These are phyloP conservation scores for Glaucopsyche alexis DNA, from an alignment of 2,888 invertebrate species.

Conservation along the genomic window DNA sequence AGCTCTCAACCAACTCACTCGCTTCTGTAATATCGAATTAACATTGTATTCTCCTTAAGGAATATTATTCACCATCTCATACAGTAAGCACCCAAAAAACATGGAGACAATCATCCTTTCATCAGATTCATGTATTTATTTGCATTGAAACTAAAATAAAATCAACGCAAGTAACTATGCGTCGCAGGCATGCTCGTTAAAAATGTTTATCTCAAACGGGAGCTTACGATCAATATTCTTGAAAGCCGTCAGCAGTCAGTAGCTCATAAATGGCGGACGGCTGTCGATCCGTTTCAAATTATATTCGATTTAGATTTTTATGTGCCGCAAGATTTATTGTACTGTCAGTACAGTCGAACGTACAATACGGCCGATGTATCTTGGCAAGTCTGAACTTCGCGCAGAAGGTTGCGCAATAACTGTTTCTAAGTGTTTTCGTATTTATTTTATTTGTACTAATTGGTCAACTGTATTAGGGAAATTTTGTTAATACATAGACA, in stretches of 20 bases:
- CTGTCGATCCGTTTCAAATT: constrained; percentile 7
- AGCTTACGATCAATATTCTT: constrained; percentile 9
- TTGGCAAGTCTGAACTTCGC: too few relatives aligned
- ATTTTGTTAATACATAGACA: too few relatives aligned
- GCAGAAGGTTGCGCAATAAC: too few relatives aligned
- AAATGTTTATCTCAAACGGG: constrained; percentile 1
- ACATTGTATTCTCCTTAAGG: too few relatives aligned
- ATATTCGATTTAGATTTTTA: constrained; percentile 16
- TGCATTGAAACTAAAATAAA: background rate
- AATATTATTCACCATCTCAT: background rate
- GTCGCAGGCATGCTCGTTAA: constrained; percentile 2
- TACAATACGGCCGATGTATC: too few relatives aligned
- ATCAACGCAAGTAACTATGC: background rate
- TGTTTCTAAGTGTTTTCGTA: too few relatives aligned
- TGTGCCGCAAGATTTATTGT: constrained; percentile 7
- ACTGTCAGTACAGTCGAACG: background rate
- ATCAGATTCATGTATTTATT: background rate
- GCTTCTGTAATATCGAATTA: too few relatives aligned
- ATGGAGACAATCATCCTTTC: background rate
- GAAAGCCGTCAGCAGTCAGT: background rate
- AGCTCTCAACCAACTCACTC: too few relatives aligned
- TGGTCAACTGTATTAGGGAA: too few relatives aligned
- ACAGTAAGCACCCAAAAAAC: background rate
- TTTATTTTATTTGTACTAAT: too few relatives aligned
- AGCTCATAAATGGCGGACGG: background rate